Evolutionary conservation across 2,113 vertebrate species (phyloP), one percentile per base, ranked within the genome.

Genomic region (Alethe castanea): DNA sequence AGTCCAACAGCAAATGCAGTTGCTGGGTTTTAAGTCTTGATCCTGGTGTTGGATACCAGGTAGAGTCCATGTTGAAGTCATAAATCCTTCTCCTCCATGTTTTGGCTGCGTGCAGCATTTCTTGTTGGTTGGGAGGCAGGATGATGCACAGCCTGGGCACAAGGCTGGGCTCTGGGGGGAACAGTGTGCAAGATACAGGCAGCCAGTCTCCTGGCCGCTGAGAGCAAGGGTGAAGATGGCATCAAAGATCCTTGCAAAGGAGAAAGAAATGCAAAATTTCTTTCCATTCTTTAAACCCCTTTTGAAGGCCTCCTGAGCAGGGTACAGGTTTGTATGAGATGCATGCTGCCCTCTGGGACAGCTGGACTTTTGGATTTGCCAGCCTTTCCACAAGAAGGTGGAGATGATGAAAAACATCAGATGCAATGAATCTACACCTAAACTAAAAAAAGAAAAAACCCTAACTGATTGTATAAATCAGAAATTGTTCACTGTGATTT

Each of bases 41-140:
- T 74, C 40, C 64, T 36, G 17, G 57, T 65, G 29, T 69, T 65
- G 54, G 29, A 36, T 92, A 23, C 66, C 67, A 93, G 73, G 81
- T 86, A 24, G 76, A 71, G 40, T 44, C 45, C 3, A 2, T 0
- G 1, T 3, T 71, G 29, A 86, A 65, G 69, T 66, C 29, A 1
- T 67, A 67, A 52, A 77, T 82, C 62, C 10, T 92, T 52, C 42
- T 84, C 5, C 54, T 70, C 36, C 33, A 1, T 62, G 73, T 24
- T 33, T 52, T 87, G 42, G 19, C 42, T 2, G 1, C 0, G 0
- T 17, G 3, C 44, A 50, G 59, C 29, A 3, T 79, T 86, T 84
- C 71, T 77, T 48, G n/a, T 60, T 86, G 18, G 2, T 23, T 3
- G 13, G 33, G 36, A 48, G 19, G 35, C 50, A 38, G 65, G 54